Base-by-base conservation (phyloP, 2,113 vertebrate genomes). In the Percina caprodes region DNA sequence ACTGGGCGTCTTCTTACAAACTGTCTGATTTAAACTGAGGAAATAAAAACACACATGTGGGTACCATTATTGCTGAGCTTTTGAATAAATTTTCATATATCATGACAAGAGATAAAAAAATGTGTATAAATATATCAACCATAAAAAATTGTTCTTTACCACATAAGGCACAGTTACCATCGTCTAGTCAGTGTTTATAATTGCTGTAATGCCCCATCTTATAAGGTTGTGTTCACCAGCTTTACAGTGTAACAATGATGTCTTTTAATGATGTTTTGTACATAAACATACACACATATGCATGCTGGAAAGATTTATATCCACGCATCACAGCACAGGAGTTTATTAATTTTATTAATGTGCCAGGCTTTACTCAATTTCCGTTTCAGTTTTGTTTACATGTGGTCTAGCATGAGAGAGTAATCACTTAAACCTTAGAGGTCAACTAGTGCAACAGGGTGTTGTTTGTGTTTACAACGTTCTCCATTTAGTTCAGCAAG, bases 381-480 rank as follows among this genome's bases (percentile, higher is more conserved):
- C 30, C 62, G 62, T 49, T 79, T 75, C 42, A 80, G 72, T 81
- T 85, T 77, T 80, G 74, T 89, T 45, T 69, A 79, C 83, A 80
- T 72, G 70, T 74, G 62, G 30, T 51, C 54, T 63, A 23, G 74
- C 87, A 84, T 76, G 59, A 80, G 75, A 85, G 84, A 92, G 85
- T 83, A 82, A 90, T 91, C 83, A 87, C 66, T 65, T 21, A 88
- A 88, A 80, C 65, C 80, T 54, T 24, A 75, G 62, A 77, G 88
- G 86, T 92, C 87, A 92, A 62, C 79, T 62, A n/a, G 68, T 71
- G 74, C 46, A 88, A 72, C 82, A 74, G 83, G 88, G 86, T 90
- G 90, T 86, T 91, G 81, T 88, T 91, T 83, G 33, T 86, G 84
- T 91, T 91, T 85, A 92, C 86, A 91, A 82, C 89, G 86, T 80